Base-by-base conservation (phyloP, 1,140 invertebrate species). In the Drosophila pallidifrons region DNA sequence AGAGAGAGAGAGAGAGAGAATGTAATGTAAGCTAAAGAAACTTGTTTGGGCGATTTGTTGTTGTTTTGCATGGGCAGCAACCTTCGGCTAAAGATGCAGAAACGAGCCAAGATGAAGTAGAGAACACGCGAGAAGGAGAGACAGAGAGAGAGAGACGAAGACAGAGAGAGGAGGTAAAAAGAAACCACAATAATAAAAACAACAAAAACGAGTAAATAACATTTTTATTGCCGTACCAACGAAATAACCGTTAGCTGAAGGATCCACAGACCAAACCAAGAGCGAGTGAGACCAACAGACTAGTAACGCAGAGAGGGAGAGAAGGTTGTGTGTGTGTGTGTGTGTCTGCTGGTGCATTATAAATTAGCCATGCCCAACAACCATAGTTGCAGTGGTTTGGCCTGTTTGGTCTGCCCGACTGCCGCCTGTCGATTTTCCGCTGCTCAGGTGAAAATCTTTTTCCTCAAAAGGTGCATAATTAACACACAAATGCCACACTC, bases 171-270 rank as follows among this genome's bases (percentile, higher is more conserved):
- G 66, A 32, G 16, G 20, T 25, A 25, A 5, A 45, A 35, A 25
- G 68, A 60, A 52, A 41, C 8, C 43, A 41, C 20, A 55, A 38
- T 20, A 63, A 28, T 30, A 68, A 60, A 49, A 41, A 60, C 58
- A 52, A 55, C 59, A 64, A 64, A 54, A 43, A 20, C 68, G 16
- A 57, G 54, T 47, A 66, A 72, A 72, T 55, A 72, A 73, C 64
- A 58, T 54, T 74, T 74, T 68, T 46, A 60, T 68, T 46, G 64
- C 55, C 47, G 46, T 52, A 66, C 45, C 54, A 58, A 55, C 46
- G 28, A 67, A 81, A 77, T 51, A 82, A 88, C 83, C 83, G 83
- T 88, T 87, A 87, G 80, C 55, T 41, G 32, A 70, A 61, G 83
- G 83, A 87, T 88, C 66, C 15, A 46, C 43, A 57, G 5, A 15